Evolutionary conservation across 2,888 invertebrate species (phyloP).

Genomic region (Prosapia bicincta): DNA sequence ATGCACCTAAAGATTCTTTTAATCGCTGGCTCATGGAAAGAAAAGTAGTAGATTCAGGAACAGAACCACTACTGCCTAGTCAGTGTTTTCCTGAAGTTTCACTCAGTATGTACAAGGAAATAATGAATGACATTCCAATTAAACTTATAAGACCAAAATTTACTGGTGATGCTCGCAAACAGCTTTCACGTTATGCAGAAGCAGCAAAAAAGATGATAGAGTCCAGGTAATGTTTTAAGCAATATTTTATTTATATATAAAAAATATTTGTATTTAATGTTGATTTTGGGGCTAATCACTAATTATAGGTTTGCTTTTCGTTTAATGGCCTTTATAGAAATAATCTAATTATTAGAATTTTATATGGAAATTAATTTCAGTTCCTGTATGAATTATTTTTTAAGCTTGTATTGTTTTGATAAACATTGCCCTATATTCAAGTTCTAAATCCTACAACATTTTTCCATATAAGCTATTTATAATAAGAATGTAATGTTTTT

Average conservation of each 20-base stretch:
- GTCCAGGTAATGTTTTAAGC: constrained; percentile 52
- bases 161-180: constrained; percentile 92
- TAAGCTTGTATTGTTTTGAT: no score
- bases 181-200: constrained; percentile 89
- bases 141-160: constrained; percentile 94
- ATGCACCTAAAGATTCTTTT: constrained; percentile 94
- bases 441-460: no score
- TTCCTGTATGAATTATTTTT: no score
- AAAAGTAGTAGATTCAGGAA: constrained; percentile 85
- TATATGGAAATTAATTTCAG: background rate
- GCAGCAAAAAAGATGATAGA: constrained; percentile 97
- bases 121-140: constrained; percentile 97
- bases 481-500: no score
- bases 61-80: constrained; percentile 88
- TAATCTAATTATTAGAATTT: background rate
- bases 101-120: constrained; percentile 92
- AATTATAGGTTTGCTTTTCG: background rate
- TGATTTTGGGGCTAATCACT: background rate
- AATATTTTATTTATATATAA: background rate
- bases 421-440: no score
- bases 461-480: no score
- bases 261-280: background rate
- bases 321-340: no score
- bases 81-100: constrained; percentile 91
- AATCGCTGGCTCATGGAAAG: constrained; percentile 96